These are phyloP conservation scores for Ptilonorhynchus violaceus DNA, from an alignment of 2,113 vertebrate genomes.

Conservation along the genomic window DNA sequence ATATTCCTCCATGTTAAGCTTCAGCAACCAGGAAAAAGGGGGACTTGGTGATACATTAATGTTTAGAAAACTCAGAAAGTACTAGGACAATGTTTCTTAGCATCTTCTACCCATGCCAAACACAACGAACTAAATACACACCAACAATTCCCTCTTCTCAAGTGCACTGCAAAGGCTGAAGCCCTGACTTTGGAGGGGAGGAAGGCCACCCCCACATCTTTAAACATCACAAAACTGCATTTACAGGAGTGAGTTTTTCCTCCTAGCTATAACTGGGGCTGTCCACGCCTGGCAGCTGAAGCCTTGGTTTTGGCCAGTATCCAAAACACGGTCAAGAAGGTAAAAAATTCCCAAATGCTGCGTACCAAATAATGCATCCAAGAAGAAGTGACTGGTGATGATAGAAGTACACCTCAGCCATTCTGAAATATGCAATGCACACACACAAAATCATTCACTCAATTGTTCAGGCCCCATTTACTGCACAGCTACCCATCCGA, in stretches of 20 bases:
- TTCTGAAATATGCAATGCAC: neutral
- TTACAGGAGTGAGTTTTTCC: neutral
- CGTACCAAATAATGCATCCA: neutral
- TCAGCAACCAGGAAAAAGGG: neutral
- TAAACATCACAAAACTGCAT: neutral
- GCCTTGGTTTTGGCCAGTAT: neutral
- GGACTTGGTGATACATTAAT: neutral
- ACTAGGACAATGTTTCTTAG: neutral
- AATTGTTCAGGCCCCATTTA: neutral
- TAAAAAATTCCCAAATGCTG: neutral
- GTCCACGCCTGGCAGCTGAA: neutral
- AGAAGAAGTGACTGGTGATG: neutral
- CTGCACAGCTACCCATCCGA: neutral
- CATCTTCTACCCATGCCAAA: neutral
- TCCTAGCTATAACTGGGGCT: neutral
- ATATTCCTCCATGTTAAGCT: neutral
- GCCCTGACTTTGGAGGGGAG: neutral
- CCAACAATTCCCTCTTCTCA: neutral
- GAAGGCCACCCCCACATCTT: neutral
- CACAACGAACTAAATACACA: neutral
- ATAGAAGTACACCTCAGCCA: neutral
- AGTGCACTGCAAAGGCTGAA: neutral
- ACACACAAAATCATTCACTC: neutral
- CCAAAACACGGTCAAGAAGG: fast-evolving
- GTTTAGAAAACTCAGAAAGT: neutral